A percentile compares a stretch with the other conserved stretches of the same genome.
Evolutionary conservation across 1,140 invertebrate genomes (phyloP).

Genomic region (Dolichoris vasculosae): DNA sequence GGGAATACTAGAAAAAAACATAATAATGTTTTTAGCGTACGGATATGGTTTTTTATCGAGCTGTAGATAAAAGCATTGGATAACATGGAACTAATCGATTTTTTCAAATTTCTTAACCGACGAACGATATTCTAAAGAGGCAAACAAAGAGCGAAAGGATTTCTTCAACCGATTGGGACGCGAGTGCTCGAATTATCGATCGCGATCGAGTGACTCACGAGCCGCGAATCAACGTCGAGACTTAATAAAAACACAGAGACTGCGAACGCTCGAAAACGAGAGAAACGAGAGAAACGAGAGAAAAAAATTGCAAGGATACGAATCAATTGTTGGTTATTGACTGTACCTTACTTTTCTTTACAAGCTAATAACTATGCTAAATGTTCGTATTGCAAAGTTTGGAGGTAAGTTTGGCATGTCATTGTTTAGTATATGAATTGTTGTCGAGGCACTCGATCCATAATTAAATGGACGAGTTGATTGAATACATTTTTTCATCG

Average conservation of each 20-base stretch:
- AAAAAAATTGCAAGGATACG: background rate
- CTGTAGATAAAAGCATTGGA: background rate
- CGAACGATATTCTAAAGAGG: background rate
- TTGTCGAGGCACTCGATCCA: too few species aligned
- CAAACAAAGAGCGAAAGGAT: background rate
- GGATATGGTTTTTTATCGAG: background rate
- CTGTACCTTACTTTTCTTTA: background rate
- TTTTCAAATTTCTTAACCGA: background rate
- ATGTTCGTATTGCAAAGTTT: background rate
- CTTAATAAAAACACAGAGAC: background rate
- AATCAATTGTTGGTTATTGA: constrained; percentile 6
- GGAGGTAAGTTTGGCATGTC: too few species aligned
- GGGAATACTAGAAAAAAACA: background rate
- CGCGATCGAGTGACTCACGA: background rate
- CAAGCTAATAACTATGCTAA: background rate
- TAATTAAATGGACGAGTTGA: too few species aligned
- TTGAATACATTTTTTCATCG: too few species aligned
- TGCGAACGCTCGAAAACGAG: background rate
- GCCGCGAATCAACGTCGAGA: background rate
- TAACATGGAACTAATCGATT: background rate
- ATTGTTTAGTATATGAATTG: too few species aligned
- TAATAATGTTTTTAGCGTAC: background rate
- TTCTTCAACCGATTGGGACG: background rate
- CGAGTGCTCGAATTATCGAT: constrained; percentile 1
- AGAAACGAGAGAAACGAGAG: background rate